These are phyloP conservation scores for Limnephilus rhombicus DNA, from an alignment of 2,888 invertebrate species.

Conservation along the genomic window DNA sequence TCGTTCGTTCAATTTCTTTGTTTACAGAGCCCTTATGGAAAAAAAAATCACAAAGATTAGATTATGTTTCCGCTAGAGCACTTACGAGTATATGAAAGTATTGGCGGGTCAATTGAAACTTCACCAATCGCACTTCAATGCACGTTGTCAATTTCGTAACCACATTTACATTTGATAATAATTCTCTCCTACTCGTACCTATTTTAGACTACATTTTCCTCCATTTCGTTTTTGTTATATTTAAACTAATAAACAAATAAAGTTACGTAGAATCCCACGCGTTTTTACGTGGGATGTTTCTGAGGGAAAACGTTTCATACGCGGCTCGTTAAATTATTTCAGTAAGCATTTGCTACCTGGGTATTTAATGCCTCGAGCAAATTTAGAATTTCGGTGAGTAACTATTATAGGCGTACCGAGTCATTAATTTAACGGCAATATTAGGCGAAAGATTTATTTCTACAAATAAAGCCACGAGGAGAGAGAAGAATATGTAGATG, in stretches of 20 bases:
- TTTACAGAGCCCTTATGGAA: no score
- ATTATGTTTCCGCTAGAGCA: no score
- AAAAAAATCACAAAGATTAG: no score
- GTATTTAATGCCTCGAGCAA: conserved; percentile 24
- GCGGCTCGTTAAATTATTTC: neutral
- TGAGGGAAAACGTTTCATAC: neutral
- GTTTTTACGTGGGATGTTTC: neutral
- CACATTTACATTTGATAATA: no score
- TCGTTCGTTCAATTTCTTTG: no score
- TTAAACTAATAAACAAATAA: neutral
- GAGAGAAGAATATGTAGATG: conserved; percentile 54
- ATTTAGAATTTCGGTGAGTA: conserved; percentile 45
- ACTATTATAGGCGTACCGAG: conserved; percentile 52
- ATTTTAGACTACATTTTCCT: no score
- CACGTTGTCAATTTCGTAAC: no score
- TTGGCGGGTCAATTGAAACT: no score
- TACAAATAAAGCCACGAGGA: conserved; percentile 57
- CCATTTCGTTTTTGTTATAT: no score
- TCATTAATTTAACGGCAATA: conserved; percentile 52
- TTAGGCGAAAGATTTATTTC: conserved; percentile 56
- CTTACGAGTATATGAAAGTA: no score
- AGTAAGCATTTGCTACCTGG: neutral
- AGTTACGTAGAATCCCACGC: neutral
- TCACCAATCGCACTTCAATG: no score
- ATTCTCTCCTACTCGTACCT: no score